These are phyloP conservation scores for Anguilla megastoma DNA, from an alignment of 2,797 vertebrate species.

Conservation along the genomic window DNA sequence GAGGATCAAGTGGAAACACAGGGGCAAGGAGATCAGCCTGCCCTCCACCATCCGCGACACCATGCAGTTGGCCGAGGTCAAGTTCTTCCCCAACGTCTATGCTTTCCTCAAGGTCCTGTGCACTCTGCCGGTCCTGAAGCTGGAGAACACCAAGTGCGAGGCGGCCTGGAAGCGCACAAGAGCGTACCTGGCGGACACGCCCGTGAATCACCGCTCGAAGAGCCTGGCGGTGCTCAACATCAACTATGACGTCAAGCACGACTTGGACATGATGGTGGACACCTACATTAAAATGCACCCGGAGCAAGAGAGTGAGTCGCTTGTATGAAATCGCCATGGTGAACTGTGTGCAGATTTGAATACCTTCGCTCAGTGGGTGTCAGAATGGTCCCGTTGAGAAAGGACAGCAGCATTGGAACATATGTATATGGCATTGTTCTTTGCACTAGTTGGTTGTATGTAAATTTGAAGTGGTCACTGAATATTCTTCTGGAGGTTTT, in stretches of 20 bases:
- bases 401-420: neutral
- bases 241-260: conserved; percentile 87
- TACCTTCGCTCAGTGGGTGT: neutral
- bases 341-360: neutral
- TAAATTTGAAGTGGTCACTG: neutral
- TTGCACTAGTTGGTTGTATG: neutral
- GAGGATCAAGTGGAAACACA: conserved; percentile 97
- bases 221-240: conserved; percentile 86
- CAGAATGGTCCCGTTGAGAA: neutral
- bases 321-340: conserved; percentile 40
- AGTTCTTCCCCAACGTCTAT: conserved; percentile 95
- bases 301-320: conserved; percentile 71
- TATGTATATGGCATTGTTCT: neutral
- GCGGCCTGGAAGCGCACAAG: conserved; percentile 78
- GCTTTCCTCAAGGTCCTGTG: conserved; percentile 88
- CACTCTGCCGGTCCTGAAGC: conserved; percentile 83
- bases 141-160: conserved; percentile 74
- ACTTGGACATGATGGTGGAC: conserved; percentile 94
- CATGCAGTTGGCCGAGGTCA: conserved; percentile 91
- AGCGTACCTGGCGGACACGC: conserved; percentile 77
- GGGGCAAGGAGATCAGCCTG: conserved; percentile 92
- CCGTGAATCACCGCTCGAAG: conserved; percentile 78
- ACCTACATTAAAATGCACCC: conserved; percentile 88
- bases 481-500: neutral
- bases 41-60: conserved; percentile 91